Conservation (phyloP, 1,140 invertebrate genomes). For the Whitmania pigra region DNA sequence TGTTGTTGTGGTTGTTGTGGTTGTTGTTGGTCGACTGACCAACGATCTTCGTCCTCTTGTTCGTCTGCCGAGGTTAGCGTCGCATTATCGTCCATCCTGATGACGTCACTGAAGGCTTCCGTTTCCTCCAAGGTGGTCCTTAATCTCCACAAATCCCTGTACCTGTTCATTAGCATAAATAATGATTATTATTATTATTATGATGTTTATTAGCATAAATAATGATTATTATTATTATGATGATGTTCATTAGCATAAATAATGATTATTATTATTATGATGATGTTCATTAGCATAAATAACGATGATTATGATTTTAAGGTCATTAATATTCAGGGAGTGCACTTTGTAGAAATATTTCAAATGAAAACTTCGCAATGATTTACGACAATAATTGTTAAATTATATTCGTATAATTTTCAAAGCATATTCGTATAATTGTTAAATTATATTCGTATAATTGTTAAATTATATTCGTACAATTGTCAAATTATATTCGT, state of each 20-base stretch:
- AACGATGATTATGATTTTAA: conserved; percentile 35
- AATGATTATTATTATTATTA: conserved; percentile 35
- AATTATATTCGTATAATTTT: too few species aligned
- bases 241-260: conserved; percentile 26
- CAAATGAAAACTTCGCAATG: too few species aligned
- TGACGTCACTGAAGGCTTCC: conserved; percentile 41
- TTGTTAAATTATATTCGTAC: too few species aligned
- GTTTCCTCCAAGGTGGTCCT: conserved; percentile 47
- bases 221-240: conserved; percentile 35
- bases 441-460: too few species aligned
- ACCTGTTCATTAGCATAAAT: conserved; percentile 32
- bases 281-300: conserved; percentile 26
- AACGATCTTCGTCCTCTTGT: too few species aligned
- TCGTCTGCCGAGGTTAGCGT: conserved; percentile 34
- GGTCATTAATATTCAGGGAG: too few species aligned
- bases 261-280: conserved; percentile 35
- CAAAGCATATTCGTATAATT: too few species aligned
- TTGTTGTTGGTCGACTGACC: too few species aligned
- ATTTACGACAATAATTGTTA: too few species aligned
- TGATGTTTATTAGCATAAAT: conserved; percentile 26
- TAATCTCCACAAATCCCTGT: conserved; percentile 45
- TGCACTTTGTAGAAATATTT: too few species aligned
- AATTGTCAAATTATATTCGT: too few species aligned
- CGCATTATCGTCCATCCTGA: conserved; percentile 36
- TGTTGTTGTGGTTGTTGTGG: too few species aligned